These are phyloP conservation scores for Homarus americanus DNA, from an alignment of 1,140 invertebrate genomes.

Conservation along the genomic window DNA sequence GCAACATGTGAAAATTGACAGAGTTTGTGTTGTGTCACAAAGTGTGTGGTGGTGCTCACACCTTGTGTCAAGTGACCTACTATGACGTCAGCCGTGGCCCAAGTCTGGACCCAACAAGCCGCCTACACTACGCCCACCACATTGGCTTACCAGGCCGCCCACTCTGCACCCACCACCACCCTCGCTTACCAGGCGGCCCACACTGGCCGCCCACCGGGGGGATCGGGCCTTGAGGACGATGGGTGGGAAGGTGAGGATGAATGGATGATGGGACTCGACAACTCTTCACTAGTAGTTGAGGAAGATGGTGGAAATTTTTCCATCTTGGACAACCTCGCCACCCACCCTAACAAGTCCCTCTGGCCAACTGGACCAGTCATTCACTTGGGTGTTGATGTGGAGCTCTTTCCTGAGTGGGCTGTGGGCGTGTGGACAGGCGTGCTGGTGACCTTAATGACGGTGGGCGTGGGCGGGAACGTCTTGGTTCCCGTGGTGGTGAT, in stretches of 20 bases:
- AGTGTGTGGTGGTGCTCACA: not conserved
- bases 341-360: slow-evolving; percentile 14
- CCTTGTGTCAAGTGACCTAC: not conserved
- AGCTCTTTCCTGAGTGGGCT: slow-evolving; percentile 59
- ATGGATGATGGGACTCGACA: not conserved
- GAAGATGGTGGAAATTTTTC: slow-evolving; percentile 16
- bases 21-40: no score
- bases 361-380: slow-evolving; percentile 18
- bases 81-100: not conserved
- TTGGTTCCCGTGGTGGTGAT: slow-evolving; percentile 95
- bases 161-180: slow-evolving; percentile 26
- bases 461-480: slow-evolving; percentile 91
- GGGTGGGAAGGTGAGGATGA: slow-evolving; percentile 13
- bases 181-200: slow-evolving; percentile 35
- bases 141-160: slow-evolving; percentile 1
- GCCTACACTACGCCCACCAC: slow-evolving; percentile 3
- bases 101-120: not conserved
- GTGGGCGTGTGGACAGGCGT: slow-evolving; percentile 83
- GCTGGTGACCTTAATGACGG: slow-evolving; percentile 88
- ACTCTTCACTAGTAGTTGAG: slow-evolving; percentile 42
- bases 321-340: not conserved
- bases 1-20: not conserved
- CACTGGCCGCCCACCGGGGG: slow-evolving; percentile 44
- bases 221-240: not conserved
- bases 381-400: slow-evolving; percentile 49